Base-by-base conservation (phyloP, 2,797 vertebrate genomes). In the Kryptopterus vitreolus region DNA sequence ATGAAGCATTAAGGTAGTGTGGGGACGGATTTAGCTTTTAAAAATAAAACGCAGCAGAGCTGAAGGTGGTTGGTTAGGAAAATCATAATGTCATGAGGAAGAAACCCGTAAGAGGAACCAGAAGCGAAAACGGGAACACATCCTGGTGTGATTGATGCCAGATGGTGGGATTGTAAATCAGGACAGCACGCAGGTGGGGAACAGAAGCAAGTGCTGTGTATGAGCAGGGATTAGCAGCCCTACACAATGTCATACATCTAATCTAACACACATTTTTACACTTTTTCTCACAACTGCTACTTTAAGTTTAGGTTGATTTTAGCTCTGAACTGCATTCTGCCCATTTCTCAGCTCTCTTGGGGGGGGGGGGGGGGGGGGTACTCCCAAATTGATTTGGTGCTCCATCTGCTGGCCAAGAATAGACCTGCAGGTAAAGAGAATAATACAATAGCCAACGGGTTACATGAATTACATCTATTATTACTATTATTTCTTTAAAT, bases 371-470 rank as follows among this genome's bases (percentile, higher is more conserved):
- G 1, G 31, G 11, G 29, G 4, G n/a, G 24, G 24, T 2, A 4
- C 31, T 0, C 8, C 15, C 29, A 6, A 33, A 71, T n/a, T 43
- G n/a, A 3, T 43, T 26, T 9, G 18, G 15, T 29, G 33, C 72
- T 15, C 72, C 72, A 59, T 75, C 72, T 75, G 3, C 22, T 59
- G 72, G 55, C 24, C 35, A 75, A 20, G 7, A 26, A 16, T 29
- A 16, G 15, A 59, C 24, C 20, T 7, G 59, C 2, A 10, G 38
- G 0, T 7, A 46, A 48, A 31, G 8, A 57, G 53, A 53, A 57
- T n/a, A 1, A 15, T n/a, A n/a, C n/a, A 59, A 11, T 24, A 20
- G n/a, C 15, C 26, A 29, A 4, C 24, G 29, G 58, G 15, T 29
- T 6, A 11, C 58, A 29, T 59, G 0, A 59, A 59, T 24, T 4